Evolutionary conservation across 2,888 invertebrate genomes (phyloP).

Genomic region (Sminthurinus aureus): DNA sequence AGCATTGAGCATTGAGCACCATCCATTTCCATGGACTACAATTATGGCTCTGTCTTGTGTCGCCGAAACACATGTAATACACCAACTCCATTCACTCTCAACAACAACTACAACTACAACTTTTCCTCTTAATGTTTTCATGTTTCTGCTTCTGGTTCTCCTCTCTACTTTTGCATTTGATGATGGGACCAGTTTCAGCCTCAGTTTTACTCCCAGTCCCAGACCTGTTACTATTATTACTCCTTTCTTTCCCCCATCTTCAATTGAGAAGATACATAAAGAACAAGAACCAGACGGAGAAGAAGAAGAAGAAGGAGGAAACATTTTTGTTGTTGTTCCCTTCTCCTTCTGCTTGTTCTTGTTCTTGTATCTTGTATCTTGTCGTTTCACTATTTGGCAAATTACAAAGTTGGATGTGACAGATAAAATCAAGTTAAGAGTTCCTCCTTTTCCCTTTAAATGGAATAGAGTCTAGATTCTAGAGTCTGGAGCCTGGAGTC

Average conservation of each 20-base stretch:
- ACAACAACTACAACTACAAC: not conserved
- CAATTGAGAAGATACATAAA: no score
- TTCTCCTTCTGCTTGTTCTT: not conserved
- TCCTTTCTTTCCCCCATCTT: no score
- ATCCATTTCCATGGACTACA: no score
- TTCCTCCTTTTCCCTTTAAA: not conserved
- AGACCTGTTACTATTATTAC: not conserved
- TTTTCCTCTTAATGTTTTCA: not conserved
- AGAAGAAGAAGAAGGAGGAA: not conserved
- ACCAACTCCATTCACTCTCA: not conserved
- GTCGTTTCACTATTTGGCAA: not conserved
- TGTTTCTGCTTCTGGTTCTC: not conserved
- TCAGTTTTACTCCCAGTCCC: not conserved
- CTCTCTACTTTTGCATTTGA: not conserved
- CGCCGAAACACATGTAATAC: not conserved
- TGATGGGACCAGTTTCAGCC: not conserved
- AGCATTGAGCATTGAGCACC: no score
- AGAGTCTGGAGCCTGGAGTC: no score
- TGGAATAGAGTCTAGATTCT: no score
- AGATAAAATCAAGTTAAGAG: not conserved
- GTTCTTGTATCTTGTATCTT: not conserved
- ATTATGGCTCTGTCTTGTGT: not conserved
- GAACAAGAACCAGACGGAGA: no score
- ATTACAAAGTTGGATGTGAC: conserved; percentile 8
- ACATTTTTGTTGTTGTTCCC: not conserved